These are phyloP conservation scores for Antechinus stuartii DNA, from an alignment of 2,113 vertebrate species.

Conservation along the genomic window DNA sequence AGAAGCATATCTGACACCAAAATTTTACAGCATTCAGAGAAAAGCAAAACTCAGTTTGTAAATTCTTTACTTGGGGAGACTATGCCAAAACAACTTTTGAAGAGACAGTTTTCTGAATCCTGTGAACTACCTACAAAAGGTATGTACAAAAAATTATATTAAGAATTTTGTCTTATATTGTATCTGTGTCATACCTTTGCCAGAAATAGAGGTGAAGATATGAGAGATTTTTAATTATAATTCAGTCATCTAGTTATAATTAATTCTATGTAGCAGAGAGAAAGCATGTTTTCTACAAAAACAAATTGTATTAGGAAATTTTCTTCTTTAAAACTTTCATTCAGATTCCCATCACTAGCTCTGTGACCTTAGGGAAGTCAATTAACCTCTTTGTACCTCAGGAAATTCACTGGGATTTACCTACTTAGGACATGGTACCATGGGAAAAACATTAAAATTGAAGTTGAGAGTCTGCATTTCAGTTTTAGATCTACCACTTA, in stretches of 20 bases:
- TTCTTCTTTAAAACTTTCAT: neutral
- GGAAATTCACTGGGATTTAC: neutral
- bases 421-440: neutral
- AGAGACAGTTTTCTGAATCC: conserved; percentile 88
- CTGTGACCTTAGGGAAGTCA: neutral
- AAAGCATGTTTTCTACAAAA: neutral
- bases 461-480: neutral
- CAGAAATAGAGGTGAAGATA: neutral
- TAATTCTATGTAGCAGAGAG: neutral
- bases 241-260: neutral
- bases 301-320: neutral
- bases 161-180: conserved; percentile 11
- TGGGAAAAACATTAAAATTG: neutral
- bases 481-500: neutral
- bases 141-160: conserved; percentile 74
- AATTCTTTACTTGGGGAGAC: conserved; percentile 63
- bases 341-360: neutral
- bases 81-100: conserved; percentile 82
- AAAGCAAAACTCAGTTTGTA: conserved; percentile 66
- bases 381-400: neutral
- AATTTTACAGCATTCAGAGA: conserved; percentile 70
- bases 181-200: too few relatives aligned
- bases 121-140: conserved; percentile 86
- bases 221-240: neutral
- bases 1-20: conserved; percentile 61